Percentiles rank a stretch among this genome's conserved stretches.
These are phyloP conservation scores for Oreochromis mossambicus DNA, from an alignment of 2,797 vertebrate species.

Conservation along the genomic window DNA sequence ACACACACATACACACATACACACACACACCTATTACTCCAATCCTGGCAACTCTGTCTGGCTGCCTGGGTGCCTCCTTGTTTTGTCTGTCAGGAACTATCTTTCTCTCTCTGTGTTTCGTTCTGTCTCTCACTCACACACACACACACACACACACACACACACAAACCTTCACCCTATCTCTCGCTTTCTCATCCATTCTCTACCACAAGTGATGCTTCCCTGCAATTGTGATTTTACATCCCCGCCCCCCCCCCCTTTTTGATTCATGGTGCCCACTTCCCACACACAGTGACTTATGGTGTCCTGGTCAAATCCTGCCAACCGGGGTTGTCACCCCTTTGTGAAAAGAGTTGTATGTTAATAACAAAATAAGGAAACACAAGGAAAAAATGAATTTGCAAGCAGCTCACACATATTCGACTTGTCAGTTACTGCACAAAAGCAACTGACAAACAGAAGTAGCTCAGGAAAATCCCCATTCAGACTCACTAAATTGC, in stretches of 20 bases:
- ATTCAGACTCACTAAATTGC: neutral
- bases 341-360: slow-evolving; percentile 1
- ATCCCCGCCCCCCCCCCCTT: neutral
- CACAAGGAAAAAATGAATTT: slow-evolving; percentile 10
- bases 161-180: neutral
- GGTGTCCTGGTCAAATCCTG: slow-evolving; percentile 25
- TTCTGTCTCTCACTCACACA: neutral
- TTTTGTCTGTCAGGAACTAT: slow-evolving; percentile 37
- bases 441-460: slow-evolving; percentile 2
- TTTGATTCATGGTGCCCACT: slow-evolving; percentile 22
- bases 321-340: slow-evolving; percentile 2
- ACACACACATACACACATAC: slow-evolving; percentile 21
- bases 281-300: slow-evolving; percentile 12
- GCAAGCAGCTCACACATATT: slow-evolving; percentile 8
- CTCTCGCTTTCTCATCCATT: slow-evolving; percentile 5
- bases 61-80: slow-evolving; percentile 30
- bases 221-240: neutral
- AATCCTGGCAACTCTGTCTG: slow-evolving; percentile 43
- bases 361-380: slow-evolving; percentile 16
- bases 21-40: slow-evolving; percentile 14
- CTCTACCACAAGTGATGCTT: slow-evolving; percentile 32
- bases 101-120: neutral
- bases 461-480: slow-evolving; percentile 1
- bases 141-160: slow-evolving; percentile 34
- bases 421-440: neutral